A percentile compares a stretch with the other conserved stretches of the same genome.
phyloP scores from a whole-genome alignment of 2,797 vertebrate species.

The Pangasius djambal region DNA sequence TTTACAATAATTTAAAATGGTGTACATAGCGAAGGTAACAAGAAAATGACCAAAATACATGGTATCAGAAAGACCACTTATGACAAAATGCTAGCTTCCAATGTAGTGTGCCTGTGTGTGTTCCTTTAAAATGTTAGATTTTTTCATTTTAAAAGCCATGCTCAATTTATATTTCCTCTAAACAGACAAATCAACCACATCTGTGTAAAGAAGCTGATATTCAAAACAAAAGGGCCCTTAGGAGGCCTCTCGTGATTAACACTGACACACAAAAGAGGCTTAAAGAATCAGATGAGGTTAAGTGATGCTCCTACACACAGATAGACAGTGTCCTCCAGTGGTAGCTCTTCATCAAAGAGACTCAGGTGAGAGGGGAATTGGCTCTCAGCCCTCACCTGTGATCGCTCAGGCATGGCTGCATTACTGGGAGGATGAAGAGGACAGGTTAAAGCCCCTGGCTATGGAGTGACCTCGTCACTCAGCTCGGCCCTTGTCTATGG shows the following conservation, averaged over 20 bases:
- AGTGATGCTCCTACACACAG: slow-evolving; percentile 65
- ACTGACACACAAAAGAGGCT: slow-evolving; percentile 39
- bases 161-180: neutral
- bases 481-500: slow-evolving; percentile 58
- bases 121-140: neutral
- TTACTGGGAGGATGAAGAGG: slow-evolving; percentile 42
- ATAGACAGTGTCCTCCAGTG: slow-evolving; percentile 53
- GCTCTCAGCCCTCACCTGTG: slow-evolving; percentile 53
- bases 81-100: neutral
- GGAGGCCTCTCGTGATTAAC: slow-evolving; percentile 2
- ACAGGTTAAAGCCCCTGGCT: slow-evolving; percentile 61
- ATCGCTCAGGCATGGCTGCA: slow-evolving; percentile 61
- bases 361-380: slow-evolving; percentile 36
- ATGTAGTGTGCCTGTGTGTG: neutral
- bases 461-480: slow-evolving; percentile 66
- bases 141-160: neutral
- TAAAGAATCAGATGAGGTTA: slow-evolving; percentile 69
- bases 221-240: slow-evolving; percentile 20
- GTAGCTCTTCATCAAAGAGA: slow-evolving; percentile 58
- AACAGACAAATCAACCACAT: slow-evolving; percentile 15
- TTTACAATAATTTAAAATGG: neutral
- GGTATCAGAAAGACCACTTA: neutral
- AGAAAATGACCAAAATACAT: neutral
- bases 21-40: neutral
- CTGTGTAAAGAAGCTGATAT: slow-evolving; percentile 11